A percentile compares a stretch with the other conserved stretches of the same genome.
These are phyloP conservation scores for Aleiodes testaceus DNA, from an alignment of 2,888 invertebrate species.

Conservation along the genomic window DNA sequence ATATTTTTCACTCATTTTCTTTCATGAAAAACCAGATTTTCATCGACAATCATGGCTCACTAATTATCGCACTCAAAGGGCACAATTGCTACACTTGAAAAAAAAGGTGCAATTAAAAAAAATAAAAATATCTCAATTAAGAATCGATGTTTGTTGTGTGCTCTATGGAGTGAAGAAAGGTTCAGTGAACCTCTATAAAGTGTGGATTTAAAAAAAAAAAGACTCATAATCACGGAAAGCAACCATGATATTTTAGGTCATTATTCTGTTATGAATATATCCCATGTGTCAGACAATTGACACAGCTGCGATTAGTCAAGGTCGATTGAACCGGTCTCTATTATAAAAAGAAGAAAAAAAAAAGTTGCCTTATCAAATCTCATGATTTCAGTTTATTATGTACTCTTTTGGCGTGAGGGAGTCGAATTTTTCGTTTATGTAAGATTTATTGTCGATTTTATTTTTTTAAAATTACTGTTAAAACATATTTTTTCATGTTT, in stretches of 20 bases:
- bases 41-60: too few relatives aligned
- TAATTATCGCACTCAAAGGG: constrained; percentile 65
- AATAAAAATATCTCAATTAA: neutral
- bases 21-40: too few relatives aligned
- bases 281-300: constrained; percentile 37
- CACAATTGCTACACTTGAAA: constrained; percentile 6
- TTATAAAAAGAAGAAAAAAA: neutral
- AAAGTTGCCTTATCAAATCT: constrained; percentile 5
- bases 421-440: neutral
- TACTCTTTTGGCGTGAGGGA: constrained; percentile 3
- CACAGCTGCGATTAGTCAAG: constrained; percentile 45
- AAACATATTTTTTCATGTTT: constrained; percentile 46
- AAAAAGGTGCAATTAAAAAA: neutral
- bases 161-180: constrained; percentile 8
- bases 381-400: neutral
- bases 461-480: too few relatives aligned
- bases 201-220: constrained; percentile 5
- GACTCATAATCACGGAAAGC: constrained; percentile 4
- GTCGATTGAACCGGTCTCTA: constrained; percentile 6
- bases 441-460: constrained; percentile 18
- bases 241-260: constrained; percentile 18
- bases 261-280: neutral
- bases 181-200: constrained; percentile 30
- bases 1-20: neutral
- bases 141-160: constrained; percentile 6